Base-by-base conservation (phyloP, 2,113 vertebrate species). In the Neogale vison region DNA sequence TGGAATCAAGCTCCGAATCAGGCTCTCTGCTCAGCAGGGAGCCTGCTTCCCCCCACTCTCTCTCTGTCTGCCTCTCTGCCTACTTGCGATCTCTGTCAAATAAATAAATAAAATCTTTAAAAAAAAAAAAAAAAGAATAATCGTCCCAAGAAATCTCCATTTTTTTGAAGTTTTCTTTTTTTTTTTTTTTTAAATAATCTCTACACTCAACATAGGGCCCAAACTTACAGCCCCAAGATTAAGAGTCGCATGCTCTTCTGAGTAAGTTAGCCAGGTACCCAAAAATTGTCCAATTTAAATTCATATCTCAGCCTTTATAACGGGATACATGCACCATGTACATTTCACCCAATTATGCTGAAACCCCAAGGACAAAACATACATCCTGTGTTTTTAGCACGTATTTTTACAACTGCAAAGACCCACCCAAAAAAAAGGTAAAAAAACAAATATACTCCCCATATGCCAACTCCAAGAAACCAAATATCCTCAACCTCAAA, bases 351-450 rank as follows among this genome's bases (percentile, higher is more conserved):
- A 93, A 55, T 80, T 84, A 95, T n/a, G 14, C 7, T 94, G 31
- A 93, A 84, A n/a, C 39, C 29, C 4, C 74, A 95, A 65, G 11
- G 31, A 82, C 31, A 85, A 29, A 86, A 85, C 4, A 82, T 11
- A 95, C 15, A 84, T 4, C 24, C 15, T 55, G n/a, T 10, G 71
- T n/a, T 69, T 67, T 67, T 67, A 67, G 2, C 63, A 67, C 14
- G 1, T 55, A 71, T 76, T 93, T 96, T 84, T 71, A 88, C 17
- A 97, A 80, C 79, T 82, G 39, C 21, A 91, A 90, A 92, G 3
- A 85, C n/a, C 4, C n/a, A 36, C 17, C 17, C 29, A 81, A 50
- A 71, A 71, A 21, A 21, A 4, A 55, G 0, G 71, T 59, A 93
- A 82, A 55, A 61, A 55, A n/a, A 85, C 82, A 88, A 4, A 72